Percentiles rank a stretch among this genome's conserved stretches.
phyloP scores from a whole-genome alignment of 1,140 invertebrate species.

The Propsilocerus akamusi region DNA sequence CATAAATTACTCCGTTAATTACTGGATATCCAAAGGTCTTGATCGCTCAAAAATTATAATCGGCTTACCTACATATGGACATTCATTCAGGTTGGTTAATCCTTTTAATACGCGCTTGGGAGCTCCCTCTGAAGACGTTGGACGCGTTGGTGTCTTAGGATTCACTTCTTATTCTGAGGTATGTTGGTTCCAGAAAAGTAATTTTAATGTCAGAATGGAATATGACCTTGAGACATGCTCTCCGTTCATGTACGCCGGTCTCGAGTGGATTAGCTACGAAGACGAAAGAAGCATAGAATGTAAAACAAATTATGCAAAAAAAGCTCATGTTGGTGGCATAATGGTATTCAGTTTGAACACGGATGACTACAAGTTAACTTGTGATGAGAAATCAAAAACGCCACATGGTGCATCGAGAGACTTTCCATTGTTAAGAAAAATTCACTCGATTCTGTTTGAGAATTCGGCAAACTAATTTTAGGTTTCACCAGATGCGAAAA shows the following conservation, averaged over 20 bases:
- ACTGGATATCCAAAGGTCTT: constrained; percentile 65
- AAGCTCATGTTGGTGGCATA: constrained; percentile 41
- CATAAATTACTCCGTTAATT: constrained; percentile 61
- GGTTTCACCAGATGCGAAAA: too few relatives aligned
- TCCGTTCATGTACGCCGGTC: constrained; percentile 52
- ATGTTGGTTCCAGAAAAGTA: constrained; percentile 39
- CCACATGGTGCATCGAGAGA: background rate
- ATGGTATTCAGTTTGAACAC: constrained; percentile 61
- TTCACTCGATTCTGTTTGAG: constrained; percentile 6
- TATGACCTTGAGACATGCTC: constrained; percentile 51
- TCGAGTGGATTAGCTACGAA: constrained; percentile 84
- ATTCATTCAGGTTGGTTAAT: constrained; percentile 56
- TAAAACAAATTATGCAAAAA: constrained; percentile 49
- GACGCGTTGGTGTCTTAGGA: constrained; percentile 41
- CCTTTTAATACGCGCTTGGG: constrained; percentile 39
- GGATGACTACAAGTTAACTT: constrained; percentile 41
- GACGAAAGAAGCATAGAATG: constrained; percentile 47
- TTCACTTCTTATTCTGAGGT: constrained; percentile 49
- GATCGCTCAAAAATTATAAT: constrained; percentile 66
- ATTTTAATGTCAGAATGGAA: constrained; percentile 25
- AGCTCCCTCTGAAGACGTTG: constrained; percentile 49
- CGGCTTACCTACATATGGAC: constrained; percentile 80
- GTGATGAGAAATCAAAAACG: constrained; percentile 11
- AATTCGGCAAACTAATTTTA: background rate
- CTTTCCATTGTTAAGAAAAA: constrained; percentile 7